Percentiles rank a stretch among this genome's conserved stretches.
These are phyloP conservation scores for Apoda limacodes DNA, from an alignment of 2,888 invertebrate genomes.

Conservation along the genomic window DNA sequence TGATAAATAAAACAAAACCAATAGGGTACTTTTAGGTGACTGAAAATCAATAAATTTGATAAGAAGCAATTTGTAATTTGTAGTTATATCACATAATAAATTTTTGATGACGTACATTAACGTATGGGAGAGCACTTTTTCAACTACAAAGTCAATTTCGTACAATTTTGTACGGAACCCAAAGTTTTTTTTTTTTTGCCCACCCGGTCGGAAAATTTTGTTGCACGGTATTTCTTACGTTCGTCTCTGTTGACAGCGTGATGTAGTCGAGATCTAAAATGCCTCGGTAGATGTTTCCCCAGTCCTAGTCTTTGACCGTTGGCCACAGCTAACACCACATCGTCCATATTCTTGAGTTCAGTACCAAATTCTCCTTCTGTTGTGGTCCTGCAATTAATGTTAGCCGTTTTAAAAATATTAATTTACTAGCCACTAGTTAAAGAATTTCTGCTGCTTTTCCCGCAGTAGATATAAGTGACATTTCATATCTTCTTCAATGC, in stretches of 20 bases:
- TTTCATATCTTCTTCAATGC: no score
- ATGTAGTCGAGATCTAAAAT: conserved; percentile 53
- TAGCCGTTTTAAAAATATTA: conserved; percentile 14
- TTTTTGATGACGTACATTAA: no score
- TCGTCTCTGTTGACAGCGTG: conserved; percentile 54
- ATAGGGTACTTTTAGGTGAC: no score
- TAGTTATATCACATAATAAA: no score
- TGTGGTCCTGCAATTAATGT: conserved; percentile 28
- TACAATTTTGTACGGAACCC: background rate
- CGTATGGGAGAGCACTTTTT: conserved; percentile 24
- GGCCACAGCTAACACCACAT: conserved; percentile 55
- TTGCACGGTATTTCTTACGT: conserved; percentile 35
- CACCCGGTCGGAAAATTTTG: no score
- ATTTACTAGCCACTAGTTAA: no score
- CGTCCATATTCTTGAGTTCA: conserved; percentile 47
- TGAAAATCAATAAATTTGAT: no score
- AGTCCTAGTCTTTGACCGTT: conserved; percentile 48
- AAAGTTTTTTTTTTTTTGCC: no score
- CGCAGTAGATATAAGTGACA: no score
- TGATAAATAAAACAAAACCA: no score
- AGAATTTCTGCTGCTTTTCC: no score
- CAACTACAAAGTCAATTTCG: background rate
- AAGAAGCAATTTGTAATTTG: no score
- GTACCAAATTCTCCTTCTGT: conserved; percentile 40
- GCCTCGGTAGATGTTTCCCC: conserved; percentile 52